Conservation (phyloP, 1,140 invertebrate genomes). For the Holcopasites calliopsidis region DNA sequence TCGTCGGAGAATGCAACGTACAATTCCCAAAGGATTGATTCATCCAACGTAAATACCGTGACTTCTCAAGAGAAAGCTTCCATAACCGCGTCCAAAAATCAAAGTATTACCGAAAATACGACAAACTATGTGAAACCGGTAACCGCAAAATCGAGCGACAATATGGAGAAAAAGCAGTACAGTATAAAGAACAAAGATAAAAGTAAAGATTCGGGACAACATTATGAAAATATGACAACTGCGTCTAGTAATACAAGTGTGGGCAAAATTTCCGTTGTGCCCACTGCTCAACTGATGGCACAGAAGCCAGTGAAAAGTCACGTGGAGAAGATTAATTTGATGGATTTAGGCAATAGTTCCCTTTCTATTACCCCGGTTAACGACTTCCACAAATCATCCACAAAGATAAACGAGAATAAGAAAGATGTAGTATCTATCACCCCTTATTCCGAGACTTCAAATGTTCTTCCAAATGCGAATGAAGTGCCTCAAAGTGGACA, state of each 20-base stretch:
- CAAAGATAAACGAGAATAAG: slow-evolving; percentile 65
- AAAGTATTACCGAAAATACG: slow-evolving; percentile 52
- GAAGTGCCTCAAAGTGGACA: slow-evolving; percentile 57
- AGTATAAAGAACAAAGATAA: slow-evolving; percentile 67
- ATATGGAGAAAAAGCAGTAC: slow-evolving; percentile 61
- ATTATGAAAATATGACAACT: slow-evolving; percentile 38
- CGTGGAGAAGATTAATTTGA: slow-evolving; percentile 69
- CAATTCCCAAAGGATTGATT: slow-evolving; percentile 46
- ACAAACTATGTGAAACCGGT: slow-evolving; percentile 44
- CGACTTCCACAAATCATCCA: slow-evolving; percentile 67
- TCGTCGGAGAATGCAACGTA: slow-evolving; percentile 35
- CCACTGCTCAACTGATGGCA: slow-evolving; percentile 69
- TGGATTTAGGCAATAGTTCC: slow-evolving; percentile 70
- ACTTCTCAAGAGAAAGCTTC: slow-evolving; percentile 51
- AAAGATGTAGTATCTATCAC: slow-evolving; percentile 76
- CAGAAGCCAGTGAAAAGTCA: slow-evolving; percentile 65
- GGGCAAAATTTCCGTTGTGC: slow-evolving; percentile 70
- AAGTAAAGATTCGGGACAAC: slow-evolving; percentile 47
- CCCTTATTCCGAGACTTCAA: slow-evolving; percentile 62
- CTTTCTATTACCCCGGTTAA: slow-evolving; percentile 76
- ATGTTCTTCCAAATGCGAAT: slow-evolving; percentile 45
- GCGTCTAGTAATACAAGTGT: slow-evolving; percentile 49
- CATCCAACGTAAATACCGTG: slow-evolving; percentile 30
- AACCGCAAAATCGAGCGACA: slow-evolving; percentile 55
- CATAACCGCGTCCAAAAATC: slow-evolving; percentile 52